Base-by-base conservation (phyloP, 1,140 invertebrate genomes). In the Zophobas atratus region DNA sequence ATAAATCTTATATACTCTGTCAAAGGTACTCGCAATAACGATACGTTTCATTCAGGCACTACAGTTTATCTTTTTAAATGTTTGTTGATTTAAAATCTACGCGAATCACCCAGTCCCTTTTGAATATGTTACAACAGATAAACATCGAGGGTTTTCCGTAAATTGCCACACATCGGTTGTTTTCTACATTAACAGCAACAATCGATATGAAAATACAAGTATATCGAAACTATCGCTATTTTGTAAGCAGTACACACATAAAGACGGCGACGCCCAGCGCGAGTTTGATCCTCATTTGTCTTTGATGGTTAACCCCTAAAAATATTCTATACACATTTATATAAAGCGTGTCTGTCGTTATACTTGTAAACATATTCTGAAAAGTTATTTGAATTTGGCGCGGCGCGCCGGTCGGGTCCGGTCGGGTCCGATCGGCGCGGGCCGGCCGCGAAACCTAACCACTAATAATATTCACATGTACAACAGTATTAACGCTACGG, bases 391-490 rank as follows among this genome's bases (percentile, higher is more conserved):
- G 55, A 75, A 75, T 55, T 56, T 46, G 72, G 51, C 41, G 55
- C 72, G 34, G 20, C 5, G 1, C 33, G 36, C 4, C 38, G n/a
- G 6, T 49, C 38, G 8, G 48, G 38, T n/a, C 48, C 20, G 4
- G 34, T 20, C 46, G 20, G 20, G 32, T n/a, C n/a, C 51, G 36
- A 55, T 34, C 49, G 41, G 49, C 71, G 38, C 51, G 34, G 32
- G 39, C 33, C 46, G 6, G 1, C 32, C 53, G 33, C 8, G 6
- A n/a, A 6, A 41, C 75, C 77, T 70, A 60, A 77, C 79, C 56
- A 73, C 70, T 80, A 82, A 77, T 82, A 83, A 80, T 82, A 82
- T 81, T 82, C 78, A 83, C 81, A 83, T 80, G 81, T 80, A 83
- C 80, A 81, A 81, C 80, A 83, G 82, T 82, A 80, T 79, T 79